Conservation (phyloP, 2,797 vertebrate genomes). For the Myiotriccus ornatus region DNA sequence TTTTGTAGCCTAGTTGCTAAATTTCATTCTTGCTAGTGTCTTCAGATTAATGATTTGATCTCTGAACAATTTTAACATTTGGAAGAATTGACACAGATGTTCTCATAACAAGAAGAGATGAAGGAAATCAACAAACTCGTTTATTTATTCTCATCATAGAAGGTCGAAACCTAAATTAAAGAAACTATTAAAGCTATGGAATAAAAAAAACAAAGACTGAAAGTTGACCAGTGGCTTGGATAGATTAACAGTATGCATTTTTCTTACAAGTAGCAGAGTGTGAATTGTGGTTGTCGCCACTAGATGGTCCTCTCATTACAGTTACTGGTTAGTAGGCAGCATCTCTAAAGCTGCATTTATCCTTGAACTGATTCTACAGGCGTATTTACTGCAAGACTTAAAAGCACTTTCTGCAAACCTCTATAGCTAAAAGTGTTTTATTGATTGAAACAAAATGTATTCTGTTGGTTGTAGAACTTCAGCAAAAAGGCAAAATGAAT, state of each 20-base stretch:
- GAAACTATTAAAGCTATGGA: background rate
- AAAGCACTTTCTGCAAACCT: background rate
- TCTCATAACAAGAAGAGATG: background rate
- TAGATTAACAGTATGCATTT: background rate
- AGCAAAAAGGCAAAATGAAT: background rate
- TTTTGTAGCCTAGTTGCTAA: background rate
- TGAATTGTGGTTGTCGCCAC: background rate
- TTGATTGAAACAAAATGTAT: background rate
- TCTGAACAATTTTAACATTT: background rate
- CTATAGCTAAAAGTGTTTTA: background rate
- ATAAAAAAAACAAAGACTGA: background rate
- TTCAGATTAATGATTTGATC: background rate
- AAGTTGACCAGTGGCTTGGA: background rate
- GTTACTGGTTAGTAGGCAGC: background rate
- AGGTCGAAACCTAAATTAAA: background rate
- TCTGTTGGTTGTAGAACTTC: background rate
- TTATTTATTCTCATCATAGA: background rate
- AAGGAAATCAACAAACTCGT: background rate
- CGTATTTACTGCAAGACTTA: background rate
- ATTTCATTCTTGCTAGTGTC: background rate
- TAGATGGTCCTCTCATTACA: slow-evolving; percentile 47
- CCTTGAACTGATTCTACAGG: background rate
- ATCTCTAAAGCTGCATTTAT: background rate
- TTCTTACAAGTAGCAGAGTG: background rate
- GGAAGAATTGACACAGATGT: background rate